Evolutionary conservation across 2,888 invertebrate species (phyloP), one percentile per base, ranked within the genome.

Genomic region (Agonopterix heracliana): DNA sequence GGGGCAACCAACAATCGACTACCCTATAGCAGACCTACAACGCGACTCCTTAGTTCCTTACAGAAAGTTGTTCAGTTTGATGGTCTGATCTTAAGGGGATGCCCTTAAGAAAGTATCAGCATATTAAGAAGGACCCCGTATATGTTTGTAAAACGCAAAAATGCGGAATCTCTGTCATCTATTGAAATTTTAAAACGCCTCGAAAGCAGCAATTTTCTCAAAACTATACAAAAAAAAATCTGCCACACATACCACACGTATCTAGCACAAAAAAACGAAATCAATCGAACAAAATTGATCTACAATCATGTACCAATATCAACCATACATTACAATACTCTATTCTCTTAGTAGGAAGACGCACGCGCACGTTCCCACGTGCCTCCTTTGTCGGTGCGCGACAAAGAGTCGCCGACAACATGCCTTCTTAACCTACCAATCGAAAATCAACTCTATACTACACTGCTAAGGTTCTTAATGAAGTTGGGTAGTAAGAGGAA

Each of bases 361-460:
- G 74, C 80, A 78, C 80, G 83, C 81, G 80, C 83, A 75, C 75
- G 77, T 87, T 87, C 85, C 83, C 87, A 86, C 85, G 86, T 86
- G 78, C 73, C 63, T 59, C 64, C 81, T 88, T 88, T 88, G 87
- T 86, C 87, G 87, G 86, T 64, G 49, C 63, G 77, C 83, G 83
- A 86, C 87, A 88, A 87, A 87, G 84, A 72, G 59, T 58, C 59
- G 76, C 85, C 83, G 85, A 78, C 81, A 72, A 79, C 79, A 77
- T 75, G 70, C 73, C 69, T 9, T 54, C 35, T 8, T 26, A 35
- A 43, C 13, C n/a, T 8, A 36, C 17, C 55, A 54, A 34, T 11
- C 53, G 11, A 72, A 62, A 64, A 48, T 53, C 10, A 34, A 47
- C 41, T 12, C 12, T 41, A 41, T 12, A 38, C n/a, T 41, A 9